phyloP scores from a whole-genome alignment of 2,888 invertebrate genomes.

The Ormyrus nitidulus region DNA sequence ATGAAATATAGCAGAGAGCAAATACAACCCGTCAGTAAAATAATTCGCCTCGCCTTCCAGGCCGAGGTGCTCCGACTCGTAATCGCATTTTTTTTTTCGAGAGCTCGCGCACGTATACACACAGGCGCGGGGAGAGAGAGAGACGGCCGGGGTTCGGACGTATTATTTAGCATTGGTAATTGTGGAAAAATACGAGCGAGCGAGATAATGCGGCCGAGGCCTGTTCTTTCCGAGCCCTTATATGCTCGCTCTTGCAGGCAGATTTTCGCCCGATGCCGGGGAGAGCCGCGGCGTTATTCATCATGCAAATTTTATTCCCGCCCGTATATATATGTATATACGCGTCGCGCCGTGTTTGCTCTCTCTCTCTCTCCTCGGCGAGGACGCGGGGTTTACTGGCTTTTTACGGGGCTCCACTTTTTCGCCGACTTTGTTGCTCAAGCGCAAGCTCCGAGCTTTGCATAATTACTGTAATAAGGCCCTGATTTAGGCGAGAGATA shows the following conservation, averaged over 20 bases:
- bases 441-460: slow-evolving; percentile 40
- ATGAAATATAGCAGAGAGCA: too few species aligned
- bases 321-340: slow-evolving; percentile 31
- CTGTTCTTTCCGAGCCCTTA: slow-evolving; percentile 15
- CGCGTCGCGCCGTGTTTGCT: slow-evolving; percentile 28
- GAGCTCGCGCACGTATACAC: background rate
- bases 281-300: slow-evolving; percentile 33
- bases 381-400: slow-evolving; percentile 22
- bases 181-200: background rate
- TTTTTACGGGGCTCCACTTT: slow-evolving; percentile 39
- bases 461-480: slow-evolving; percentile 48
- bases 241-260: slow-evolving; percentile 18
- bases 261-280: slow-evolving; percentile 18
- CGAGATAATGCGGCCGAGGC: slow-evolving; percentile 13
- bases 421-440: slow-evolving; percentile 29
- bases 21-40: too few species aligned
- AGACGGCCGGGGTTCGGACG: background rate
- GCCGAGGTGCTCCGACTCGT: too few species aligned
- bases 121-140: background rate
- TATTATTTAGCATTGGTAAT: slow-evolving; percentile 19
- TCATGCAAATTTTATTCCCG: slow-evolving; percentile 54
- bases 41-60: too few species aligned
- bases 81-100: slow-evolving; percentile 9
- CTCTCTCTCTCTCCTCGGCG: slow-evolving; percentile 4
- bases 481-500: slow-evolving; percentile 30